phyloP scores from a whole-genome alignment of 2,888 invertebrate genomes.

The Papilio gigon region DNA sequence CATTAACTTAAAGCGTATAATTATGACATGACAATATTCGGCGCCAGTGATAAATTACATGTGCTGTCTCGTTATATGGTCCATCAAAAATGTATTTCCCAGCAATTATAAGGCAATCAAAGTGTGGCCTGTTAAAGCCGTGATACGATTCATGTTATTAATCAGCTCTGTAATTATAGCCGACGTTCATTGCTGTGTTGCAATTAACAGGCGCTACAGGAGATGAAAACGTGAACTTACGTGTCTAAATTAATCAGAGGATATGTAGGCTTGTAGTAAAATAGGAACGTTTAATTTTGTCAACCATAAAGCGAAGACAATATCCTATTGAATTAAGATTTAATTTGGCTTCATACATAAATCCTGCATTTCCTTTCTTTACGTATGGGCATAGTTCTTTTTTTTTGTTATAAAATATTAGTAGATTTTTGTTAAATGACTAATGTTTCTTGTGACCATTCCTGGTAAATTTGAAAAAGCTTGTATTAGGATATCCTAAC shows the following conservation, averaged over 20 bases:
- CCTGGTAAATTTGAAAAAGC: too few species aligned
- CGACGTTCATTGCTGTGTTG: conserved; percentile 44
- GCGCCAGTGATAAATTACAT: conserved; percentile 39
- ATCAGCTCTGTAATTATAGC: conserved; percentile 63
- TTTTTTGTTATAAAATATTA: too few species aligned
- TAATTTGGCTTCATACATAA: not conserved
- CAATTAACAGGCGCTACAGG: conserved; percentile 45
- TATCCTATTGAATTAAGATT: not conserved
- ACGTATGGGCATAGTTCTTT: too few species aligned
- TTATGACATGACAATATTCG: conserved; percentile 31
- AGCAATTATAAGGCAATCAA: conserved; percentile 78
- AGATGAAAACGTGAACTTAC: conserved; percentile 32
- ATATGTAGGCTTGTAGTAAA: conserved; percentile 15
- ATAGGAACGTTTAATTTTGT: conserved; percentile 5
- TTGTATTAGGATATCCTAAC: too few species aligned
- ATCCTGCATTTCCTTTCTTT: too few species aligned
- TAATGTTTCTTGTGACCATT: too few species aligned
- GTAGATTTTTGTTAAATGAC: too few species aligned
- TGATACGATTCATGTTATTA: conserved; percentile 64
- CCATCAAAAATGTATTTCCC: conserved; percentile 55
- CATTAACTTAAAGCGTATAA: conserved; percentile 16
- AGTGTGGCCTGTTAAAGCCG: conserved; percentile 53
- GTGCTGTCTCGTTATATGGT: conserved; percentile 47
- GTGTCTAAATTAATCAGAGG: conserved; percentile 46
- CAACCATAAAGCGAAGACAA: not conserved